Evolutionary conservation across 2,888 invertebrate genomes (phyloP), one percentile per base, ranked within the genome.

Genomic region (Synanthedon tipuliformis): DNA sequence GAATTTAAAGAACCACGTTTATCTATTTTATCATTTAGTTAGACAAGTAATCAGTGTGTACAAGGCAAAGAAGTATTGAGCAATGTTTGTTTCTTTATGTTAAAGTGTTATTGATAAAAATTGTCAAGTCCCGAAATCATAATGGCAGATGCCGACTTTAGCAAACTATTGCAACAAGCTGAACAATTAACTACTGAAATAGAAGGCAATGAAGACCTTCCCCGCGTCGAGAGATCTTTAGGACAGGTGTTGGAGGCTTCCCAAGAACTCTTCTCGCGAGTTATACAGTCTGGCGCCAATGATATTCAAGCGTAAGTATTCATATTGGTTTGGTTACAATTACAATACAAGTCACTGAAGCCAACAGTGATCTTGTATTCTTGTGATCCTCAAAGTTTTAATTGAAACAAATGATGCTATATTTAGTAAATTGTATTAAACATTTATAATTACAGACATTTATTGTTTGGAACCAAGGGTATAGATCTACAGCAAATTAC

Each of bases 401-500:
- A 12, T 16, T 16, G 48, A 15, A 45, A 45, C 48, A 13, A 11
- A 13, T 45, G 15, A 45, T 16, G 48, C 3, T 15, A 13, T 45
- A n/a, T 45, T 45, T 15, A 34, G 10, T 15, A 45, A 45, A 34
- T 34, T 34, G 4, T 34, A n/a, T 51, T 50, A 15, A 34, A 34
- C 23, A 34, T 34, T 34, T 34, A 10, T 34, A 34, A 55, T 71
- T 81, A 11, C 74, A 97, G 97, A 0, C 95, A 97, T 64, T 90
- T 97, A 48, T 80, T 98, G 53, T 89, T 98, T 61, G 97, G 97
- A 0, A 94, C 96, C 0, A 94, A 94, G 81, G 98, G 98, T 4
- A 93, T 97, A 61, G 98, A 98, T 83, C 85, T 98, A 51, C 95
- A 96, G n/a, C 94, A 95, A 82, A 93, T 98, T 61, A 93, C 95